Evolutionary conservation across 2,797 vertebrate genomes (phyloP).

Genomic region (Enteromius paludinosus): DNA sequence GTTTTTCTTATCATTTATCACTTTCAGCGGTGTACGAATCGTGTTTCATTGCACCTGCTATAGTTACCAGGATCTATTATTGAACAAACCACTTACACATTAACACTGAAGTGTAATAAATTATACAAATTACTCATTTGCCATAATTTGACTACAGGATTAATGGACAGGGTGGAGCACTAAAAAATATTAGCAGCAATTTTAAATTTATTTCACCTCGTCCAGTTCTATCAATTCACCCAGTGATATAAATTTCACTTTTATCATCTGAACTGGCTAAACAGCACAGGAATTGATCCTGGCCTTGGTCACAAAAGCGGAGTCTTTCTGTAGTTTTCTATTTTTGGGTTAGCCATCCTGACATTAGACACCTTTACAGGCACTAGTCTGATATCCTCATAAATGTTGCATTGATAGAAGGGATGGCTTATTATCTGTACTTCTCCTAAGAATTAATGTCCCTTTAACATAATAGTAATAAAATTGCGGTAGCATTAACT

Average conservation of each 20-base stretch:
- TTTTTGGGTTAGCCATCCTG: constrained; percentile 35
- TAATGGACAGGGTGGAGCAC: neutral
- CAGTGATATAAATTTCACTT: neutral
- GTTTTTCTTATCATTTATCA: neutral
- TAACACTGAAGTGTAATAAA: constrained; percentile 9
- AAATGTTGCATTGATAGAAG: constrained; percentile 34
- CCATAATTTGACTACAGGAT: constrained; percentile 6
- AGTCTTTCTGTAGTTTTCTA: constrained; percentile 16
- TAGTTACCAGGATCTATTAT: neutral
- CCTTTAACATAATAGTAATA: constrained; percentile 17
- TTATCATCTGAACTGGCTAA: neutral
- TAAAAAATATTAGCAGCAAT: neutral
- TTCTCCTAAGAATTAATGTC: constrained; percentile 3
- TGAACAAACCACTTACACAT: neutral
- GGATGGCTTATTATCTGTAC: constrained; percentile 26
- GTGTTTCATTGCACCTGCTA: neutral
- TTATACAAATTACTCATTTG: constrained; percentile 13
- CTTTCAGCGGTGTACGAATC: neutral
- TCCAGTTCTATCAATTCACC: neutral
- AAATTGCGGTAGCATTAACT: neutral
- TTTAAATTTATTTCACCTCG: neutral
- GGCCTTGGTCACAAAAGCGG: neutral
- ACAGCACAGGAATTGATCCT: constrained; percentile 15
- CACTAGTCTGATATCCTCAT: constrained; percentile 41
- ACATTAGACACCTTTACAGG: constrained; percentile 37